Evolutionary conservation across 2,797 vertebrate species (phyloP).

Genomic region (Myotis findleyi): DNA sequence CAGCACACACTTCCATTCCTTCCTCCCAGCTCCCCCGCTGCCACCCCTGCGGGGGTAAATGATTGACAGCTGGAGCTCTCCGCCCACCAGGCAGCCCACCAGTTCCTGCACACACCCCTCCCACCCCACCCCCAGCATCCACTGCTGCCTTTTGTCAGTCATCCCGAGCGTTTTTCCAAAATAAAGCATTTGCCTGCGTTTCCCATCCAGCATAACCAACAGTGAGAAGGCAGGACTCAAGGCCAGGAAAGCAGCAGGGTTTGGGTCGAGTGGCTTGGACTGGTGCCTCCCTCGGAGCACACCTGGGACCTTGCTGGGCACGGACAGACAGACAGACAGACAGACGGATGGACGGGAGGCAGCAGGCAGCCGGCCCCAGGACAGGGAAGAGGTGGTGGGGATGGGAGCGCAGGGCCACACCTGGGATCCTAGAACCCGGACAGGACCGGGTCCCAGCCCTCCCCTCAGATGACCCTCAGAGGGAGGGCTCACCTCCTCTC

Average conservation of each 20-base stretch:
- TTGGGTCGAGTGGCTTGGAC: background rate
- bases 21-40: background rate
- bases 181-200: conserved; percentile 39
- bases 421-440: background rate
- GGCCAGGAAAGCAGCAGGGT: background rate
- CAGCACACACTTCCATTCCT: background rate
- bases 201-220: background rate
- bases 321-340: accelerated
- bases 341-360: background rate
- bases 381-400: background rate
- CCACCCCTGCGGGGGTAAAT: background rate
- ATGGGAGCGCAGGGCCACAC: background rate
- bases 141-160: background rate
- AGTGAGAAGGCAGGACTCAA: background rate
- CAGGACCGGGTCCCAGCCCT: background rate
- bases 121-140: no score
- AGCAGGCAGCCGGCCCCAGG: background rate
- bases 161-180: conserved; percentile 60
- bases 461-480: background rate
- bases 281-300: background rate
- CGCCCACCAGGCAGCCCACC: background rate
- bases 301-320: background rate
- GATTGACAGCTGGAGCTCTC: background rate
- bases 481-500: background rate
- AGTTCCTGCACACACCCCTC: accelerated